Conservation (phyloP, 2,888 invertebrate genomes). For the Phlogophora meticulosa region DNA sequence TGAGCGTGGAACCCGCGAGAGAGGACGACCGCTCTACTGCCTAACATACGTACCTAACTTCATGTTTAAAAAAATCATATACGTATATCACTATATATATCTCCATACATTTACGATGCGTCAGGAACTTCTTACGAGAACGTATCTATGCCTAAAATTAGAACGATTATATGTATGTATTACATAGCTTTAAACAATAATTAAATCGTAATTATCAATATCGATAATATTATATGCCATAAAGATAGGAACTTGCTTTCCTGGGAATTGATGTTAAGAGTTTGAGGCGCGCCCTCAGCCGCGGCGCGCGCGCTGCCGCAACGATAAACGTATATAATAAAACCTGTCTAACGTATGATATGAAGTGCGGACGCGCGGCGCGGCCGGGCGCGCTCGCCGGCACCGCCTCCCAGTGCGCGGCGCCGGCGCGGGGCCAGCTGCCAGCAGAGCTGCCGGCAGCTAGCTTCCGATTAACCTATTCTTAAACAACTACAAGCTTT, state of each 20-base stretch:
- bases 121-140: slow-evolving; percentile 92
- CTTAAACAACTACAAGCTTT: slow-evolving; percentile 90
- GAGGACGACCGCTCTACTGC: slow-evolving; percentile 90
- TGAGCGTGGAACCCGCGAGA: slow-evolving; percentile 81
- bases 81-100: slow-evolving; percentile 91
- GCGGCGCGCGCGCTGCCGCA: slow-evolving; percentile 84
- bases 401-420: slow-evolving; percentile 90
- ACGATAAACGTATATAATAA: slow-evolving; percentile 90
- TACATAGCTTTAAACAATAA: slow-evolving; percentile 92
- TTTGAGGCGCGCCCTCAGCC: slow-evolving; percentile 85
- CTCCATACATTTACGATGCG: slow-evolving; percentile 91
- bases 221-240: slow-evolving; percentile 92
- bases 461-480: slow-evolving; percentile 87
- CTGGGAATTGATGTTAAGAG: slow-evolving; percentile 90
- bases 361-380: slow-evolving; percentile 84
- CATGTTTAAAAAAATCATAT: slow-evolving; percentile 91
- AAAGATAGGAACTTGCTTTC: slow-evolving; percentile 92
- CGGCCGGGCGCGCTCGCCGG: slow-evolving; percentile 84
- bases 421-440: slow-evolving; percentile 82
- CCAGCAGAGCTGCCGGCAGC: slow-evolving; percentile 72
- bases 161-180: slow-evolving; percentile 92
- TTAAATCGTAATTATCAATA: slow-evolving; percentile 92
- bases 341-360: slow-evolving; percentile 91
- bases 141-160: slow-evolving; percentile 91
- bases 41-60: slow-evolving; percentile 91